These are phyloP conservation scores for Lithobates pipiens DNA, from an alignment of 2,797 vertebrate species.

Conservation along the genomic window DNA sequence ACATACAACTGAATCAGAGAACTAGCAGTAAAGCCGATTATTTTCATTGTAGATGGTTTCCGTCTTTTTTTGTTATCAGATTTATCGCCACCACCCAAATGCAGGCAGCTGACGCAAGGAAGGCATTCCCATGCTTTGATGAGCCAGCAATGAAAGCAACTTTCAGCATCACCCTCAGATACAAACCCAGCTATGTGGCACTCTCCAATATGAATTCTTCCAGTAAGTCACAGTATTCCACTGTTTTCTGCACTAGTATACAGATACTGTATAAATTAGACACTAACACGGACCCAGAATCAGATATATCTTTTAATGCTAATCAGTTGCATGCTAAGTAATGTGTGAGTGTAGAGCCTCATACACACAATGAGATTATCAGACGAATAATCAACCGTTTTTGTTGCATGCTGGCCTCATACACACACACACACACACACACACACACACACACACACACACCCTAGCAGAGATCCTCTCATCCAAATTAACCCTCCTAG, in stretches of 20 bases:
- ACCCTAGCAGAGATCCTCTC: too few species aligned
- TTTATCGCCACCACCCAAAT: constrained; percentile 93
- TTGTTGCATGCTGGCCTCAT: too few species aligned
- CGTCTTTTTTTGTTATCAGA: constrained; percentile 69
- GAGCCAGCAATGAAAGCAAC: constrained; percentile 93
- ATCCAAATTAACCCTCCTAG: too few species aligned
- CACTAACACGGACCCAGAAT: background rate
- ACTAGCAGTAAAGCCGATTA: too few species aligned
- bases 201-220: constrained; percentile 85
- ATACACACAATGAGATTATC: too few species aligned
- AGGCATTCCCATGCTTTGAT: constrained; percentile 94
- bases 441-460: too few species aligned
- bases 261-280: background rate
- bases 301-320: background rate
- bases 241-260: too few species aligned
- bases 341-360: too few species aligned
- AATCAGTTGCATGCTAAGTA: too few species aligned
- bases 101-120: constrained; percentile 87
- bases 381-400: too few species aligned
- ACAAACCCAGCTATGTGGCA: constrained; percentile 69
- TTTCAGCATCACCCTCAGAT: constrained; percentile 83
- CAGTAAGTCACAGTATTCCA: constrained; percentile 71
- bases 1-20: too few species aligned
- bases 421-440: too few species aligned
- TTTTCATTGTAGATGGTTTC: background rate